Percentiles rank a stretch among this genome's conserved stretches.
phyloP scores from a whole-genome alignment of 2,113 vertebrate genomes.

The Chloropsis cyanopogon region DNA sequence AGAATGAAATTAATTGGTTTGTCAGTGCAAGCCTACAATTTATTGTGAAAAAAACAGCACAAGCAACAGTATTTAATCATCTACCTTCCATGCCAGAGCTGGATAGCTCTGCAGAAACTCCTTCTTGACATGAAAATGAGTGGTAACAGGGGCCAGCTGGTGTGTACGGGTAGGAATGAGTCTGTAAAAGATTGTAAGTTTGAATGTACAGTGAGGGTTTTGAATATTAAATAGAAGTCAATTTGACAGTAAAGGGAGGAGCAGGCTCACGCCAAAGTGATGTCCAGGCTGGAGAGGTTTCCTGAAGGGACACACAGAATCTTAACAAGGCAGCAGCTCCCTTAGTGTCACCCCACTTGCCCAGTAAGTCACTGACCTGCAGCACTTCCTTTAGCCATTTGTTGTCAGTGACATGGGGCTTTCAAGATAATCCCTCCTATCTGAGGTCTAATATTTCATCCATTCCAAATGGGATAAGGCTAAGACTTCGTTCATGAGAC shows the following conservation, averaged over 20 bases:
- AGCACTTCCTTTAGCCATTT: background rate
- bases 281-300: background rate
- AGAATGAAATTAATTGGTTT: background rate
- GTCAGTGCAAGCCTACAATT: background rate
- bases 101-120: background rate
- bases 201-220: rapidly evolving
- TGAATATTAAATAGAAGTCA: background rate
- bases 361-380: background rate
- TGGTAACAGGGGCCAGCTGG: background rate
- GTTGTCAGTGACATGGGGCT: background rate
- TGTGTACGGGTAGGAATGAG: background rate
- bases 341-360: background rate
- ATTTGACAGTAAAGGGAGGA: background rate
- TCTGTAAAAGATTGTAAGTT: background rate
- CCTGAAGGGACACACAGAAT: background rate
- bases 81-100: background rate
- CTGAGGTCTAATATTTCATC: background rate
- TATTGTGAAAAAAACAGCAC: background rate
- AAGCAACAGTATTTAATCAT: background rate
- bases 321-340: background rate
- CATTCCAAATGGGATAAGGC: background rate
- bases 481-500: background rate
- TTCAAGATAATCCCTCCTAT: background rate
- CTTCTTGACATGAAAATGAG: background rate
- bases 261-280: background rate